Base-by-base conservation (phyloP, 2,888 invertebrate genomes). In the Petrolisthes manimaculis region DNA sequence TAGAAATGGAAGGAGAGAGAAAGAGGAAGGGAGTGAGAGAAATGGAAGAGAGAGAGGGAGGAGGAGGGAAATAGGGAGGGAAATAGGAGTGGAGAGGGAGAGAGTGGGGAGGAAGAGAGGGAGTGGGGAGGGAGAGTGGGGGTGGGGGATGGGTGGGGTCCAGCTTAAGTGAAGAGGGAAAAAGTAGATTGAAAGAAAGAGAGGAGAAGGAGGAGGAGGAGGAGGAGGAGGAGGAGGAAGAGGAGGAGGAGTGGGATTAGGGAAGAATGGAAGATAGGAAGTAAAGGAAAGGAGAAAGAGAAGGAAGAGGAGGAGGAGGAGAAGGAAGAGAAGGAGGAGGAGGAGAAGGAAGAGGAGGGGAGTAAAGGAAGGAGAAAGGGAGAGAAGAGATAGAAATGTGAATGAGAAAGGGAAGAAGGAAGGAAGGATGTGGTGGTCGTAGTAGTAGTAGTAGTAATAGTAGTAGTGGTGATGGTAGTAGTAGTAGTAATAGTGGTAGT, bases 211-310 rank as follows among this genome's bases (percentile, higher is more conserved):
- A 14, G 61, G 61, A 61, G 6, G 6, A 61, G 14, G 6, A 14
- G 6, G 61, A 61, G 61, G 14, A n/a, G n/a, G 74, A 74, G 74
- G n/a, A n/a, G n/a, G 74, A 74, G 74, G n/a, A n/a, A 74, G 74
- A 74, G 74, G 24, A n/a, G n/a, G 74, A n/a, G 74, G n/a, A 75
- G 37, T 1, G 37, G 75, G 75, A 3, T 24, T 24, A 3, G n/a
- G 75, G 21, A 21, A 3, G 37, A 75, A 75, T 75, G 37, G 21
- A n/a, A 12, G 21, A 61, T 14, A 9, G 61, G 14, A 61, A 61
- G 6, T 61, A 61, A 61, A 61, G 14, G 14, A 9, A 14, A 61
- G 14, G 61, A 14, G 14, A 61, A 14, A 61, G 61, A 61, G 61
- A 14, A 61, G 61, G 61, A 61, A 14, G 8, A 6, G 61, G 61